Conservation (phyloP, 2,797 vertebrate species). For the Melanotaenia maccullochi region DNA sequence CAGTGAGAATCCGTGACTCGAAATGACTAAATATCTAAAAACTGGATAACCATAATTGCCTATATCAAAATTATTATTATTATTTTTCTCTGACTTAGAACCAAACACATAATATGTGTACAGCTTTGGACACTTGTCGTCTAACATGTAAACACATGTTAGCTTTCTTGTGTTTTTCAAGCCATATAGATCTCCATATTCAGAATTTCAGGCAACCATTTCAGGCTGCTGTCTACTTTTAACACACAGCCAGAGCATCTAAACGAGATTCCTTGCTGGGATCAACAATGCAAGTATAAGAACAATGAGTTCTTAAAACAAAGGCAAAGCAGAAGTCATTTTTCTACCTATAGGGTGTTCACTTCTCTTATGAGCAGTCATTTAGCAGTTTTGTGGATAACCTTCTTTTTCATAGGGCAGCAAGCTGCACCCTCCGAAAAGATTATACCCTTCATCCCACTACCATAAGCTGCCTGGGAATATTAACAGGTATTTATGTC, state of each 20-base stretch:
- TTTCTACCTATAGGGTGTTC: not conserved
- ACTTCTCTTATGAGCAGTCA: not conserved
- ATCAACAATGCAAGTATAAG: too few relatives aligned
- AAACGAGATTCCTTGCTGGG: conserved; percentile 8
- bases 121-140: too few relatives aligned
- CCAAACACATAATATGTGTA: too few relatives aligned
- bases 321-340: not conserved
- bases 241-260: not conserved
- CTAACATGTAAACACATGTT: not conserved
- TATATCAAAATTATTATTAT: not conserved
- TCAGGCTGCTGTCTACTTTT: not conserved
- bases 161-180: not conserved
- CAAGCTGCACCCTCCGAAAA: not conserved
- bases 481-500: not conserved
- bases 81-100: not conserved
- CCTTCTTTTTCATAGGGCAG: not conserved
- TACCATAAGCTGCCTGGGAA: not conserved
- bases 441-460: not conserved
- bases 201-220: not conserved
- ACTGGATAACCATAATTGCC: not conserved
- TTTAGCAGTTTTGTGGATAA: conserved; percentile 5
- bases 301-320: not conserved
- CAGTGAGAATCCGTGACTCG: conserved; percentile 16
- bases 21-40: conserved; percentile 19
- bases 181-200: not conserved